Evolutionary conservation across 2,797 vertebrate species (phyloP).

Genomic region (Enteromius afrohamiltoni): DNA sequence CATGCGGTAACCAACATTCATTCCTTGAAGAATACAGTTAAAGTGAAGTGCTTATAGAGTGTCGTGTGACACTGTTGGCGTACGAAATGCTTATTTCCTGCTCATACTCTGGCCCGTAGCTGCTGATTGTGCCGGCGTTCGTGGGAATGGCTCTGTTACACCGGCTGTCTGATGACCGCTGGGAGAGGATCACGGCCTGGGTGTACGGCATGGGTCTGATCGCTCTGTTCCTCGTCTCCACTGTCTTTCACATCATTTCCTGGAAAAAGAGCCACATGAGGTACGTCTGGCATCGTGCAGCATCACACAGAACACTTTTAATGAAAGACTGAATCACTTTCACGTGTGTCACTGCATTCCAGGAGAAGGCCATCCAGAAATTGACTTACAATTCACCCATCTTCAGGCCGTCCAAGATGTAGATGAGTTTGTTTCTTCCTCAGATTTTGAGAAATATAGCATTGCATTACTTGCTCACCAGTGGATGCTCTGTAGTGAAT

Average conservation of each 20-base stretch:
- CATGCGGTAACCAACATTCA: slow-evolving; percentile 84
- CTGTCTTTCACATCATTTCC: slow-evolving; percentile 91
- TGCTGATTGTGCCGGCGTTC: slow-evolving; percentile 92
- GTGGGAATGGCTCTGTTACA: slow-evolving; percentile 92
- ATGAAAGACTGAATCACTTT: background rate
- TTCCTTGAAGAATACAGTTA: background rate
- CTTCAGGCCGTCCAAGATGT: background rate
- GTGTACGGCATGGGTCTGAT: slow-evolving; percentile 95
- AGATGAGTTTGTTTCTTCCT: background rate
- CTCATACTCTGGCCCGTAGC: slow-evolving; percentile 66
- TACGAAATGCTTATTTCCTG: background rate
- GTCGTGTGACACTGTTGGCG: background rate
- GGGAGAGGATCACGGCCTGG: slow-evolving; percentile 94
- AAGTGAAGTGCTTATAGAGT: background rate
- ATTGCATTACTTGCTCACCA: background rate
- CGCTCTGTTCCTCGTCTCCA: slow-evolving; percentile 94
- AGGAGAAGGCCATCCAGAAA: background rate
- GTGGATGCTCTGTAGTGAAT: background rate
- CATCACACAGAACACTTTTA: background rate
- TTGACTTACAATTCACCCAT: rapidly evolving
- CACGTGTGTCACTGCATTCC: background rate
- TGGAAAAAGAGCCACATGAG: slow-evolving; percentile 99
- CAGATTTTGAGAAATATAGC: background rate
- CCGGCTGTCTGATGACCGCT: slow-evolving; percentile 87
- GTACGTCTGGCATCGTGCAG: slow-evolving; percentile 67